A percentile compares a stretch with the other conserved stretches of the same genome.
These are phyloP conservation scores for Nesospiza acunhae DNA, from an alignment of 2,113 vertebrate species.

Conservation along the genomic window DNA sequence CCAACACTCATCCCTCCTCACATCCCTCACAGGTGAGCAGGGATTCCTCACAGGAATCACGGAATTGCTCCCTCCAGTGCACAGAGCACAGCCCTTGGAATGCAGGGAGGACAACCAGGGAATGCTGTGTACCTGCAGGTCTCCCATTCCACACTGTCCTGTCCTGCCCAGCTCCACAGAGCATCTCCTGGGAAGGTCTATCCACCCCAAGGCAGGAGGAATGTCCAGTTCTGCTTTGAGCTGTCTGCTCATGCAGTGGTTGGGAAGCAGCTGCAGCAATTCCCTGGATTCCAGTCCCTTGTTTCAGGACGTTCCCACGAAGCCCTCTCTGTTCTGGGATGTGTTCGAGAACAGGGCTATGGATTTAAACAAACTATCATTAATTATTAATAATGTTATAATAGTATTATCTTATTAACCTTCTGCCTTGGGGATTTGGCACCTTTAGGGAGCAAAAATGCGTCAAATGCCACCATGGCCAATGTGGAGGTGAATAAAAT, in stretches of 20 bases:
- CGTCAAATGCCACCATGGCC: not conserved
- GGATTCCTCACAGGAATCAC: not conserved
- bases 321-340: slow-evolving; percentile 34
- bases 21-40: not conserved
- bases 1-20: not conserved
- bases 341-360: slow-evolving; percentile 79
- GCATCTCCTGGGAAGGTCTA: slow-evolving; percentile 55
- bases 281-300: not conserved
- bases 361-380: not conserved
- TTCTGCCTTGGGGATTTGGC: not conserved
- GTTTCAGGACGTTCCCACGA: not conserved
- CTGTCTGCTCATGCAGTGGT: not conserved
- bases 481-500: not conserved
- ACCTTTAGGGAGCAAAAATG: not conserved
- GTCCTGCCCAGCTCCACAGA: not conserved
- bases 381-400: not conserved
- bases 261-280: not conserved
- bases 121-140: slow-evolving; percentile 48
- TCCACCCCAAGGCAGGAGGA: not conserved
- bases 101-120: not conserved
- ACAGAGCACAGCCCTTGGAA: not conserved
- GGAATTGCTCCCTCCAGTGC: not conserved
- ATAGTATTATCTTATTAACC: not conserved
- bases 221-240: slow-evolving; percentile 22
- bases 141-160: not conserved